Evolutionary conservation across 1,140 invertebrate species (phyloP).

Genomic region (Xylocopa sonorina): DNA sequence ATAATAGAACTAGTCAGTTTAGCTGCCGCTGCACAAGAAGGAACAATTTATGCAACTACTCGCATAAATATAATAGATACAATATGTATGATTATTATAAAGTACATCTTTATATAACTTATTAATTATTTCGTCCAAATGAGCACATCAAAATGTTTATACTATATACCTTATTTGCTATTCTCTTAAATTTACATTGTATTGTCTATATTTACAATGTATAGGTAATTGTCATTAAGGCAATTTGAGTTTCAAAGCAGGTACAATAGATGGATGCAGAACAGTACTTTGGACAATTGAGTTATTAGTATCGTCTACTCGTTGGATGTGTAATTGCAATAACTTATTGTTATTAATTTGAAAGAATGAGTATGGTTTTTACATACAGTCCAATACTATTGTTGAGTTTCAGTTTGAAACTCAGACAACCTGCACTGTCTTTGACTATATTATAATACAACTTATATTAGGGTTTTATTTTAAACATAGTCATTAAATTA

Average conservation of each 20-base stretch:
- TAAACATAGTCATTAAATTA: slow-evolving; percentile 50
- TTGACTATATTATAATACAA: slow-evolving; percentile 52
- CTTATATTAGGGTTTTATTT: slow-evolving; percentile 34
- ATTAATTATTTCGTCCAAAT: slow-evolving; percentile 68
- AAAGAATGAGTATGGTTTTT: slow-evolving; percentile 64
- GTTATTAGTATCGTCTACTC: slow-evolving; percentile 50
- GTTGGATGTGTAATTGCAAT: slow-evolving; percentile 45
- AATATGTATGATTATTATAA: slow-evolving; percentile 70
- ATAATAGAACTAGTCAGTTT: slow-evolving; percentile 75
- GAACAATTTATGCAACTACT: slow-evolving; percentile 68
- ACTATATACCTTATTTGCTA: slow-evolving; percentile 50
- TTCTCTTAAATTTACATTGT: slow-evolving; percentile 65
- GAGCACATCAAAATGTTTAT: slow-evolving; percentile 71
- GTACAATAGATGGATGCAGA: slow-evolving; percentile 73
- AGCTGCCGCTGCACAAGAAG: slow-evolving; percentile 70
- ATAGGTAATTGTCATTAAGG: slow-evolving; percentile 79
- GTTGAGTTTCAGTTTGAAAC: slow-evolving; percentile 63
- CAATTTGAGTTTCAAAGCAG: slow-evolving; percentile 80
- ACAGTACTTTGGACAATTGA: slow-evolving; percentile 60
- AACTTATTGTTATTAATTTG: slow-evolving; percentile 61
- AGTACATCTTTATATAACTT: slow-evolving; percentile 69
- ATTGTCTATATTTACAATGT: slow-evolving; percentile 79
- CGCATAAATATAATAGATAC: slow-evolving; percentile 72
- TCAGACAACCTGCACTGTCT: slow-evolving; percentile 55
- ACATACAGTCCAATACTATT: slow-evolving; percentile 59